These are phyloP conservation scores for Aphelenchoides fujianensis DNA, from an alignment of 1,140 invertebrate genomes.

Conservation along the genomic window DNA sequence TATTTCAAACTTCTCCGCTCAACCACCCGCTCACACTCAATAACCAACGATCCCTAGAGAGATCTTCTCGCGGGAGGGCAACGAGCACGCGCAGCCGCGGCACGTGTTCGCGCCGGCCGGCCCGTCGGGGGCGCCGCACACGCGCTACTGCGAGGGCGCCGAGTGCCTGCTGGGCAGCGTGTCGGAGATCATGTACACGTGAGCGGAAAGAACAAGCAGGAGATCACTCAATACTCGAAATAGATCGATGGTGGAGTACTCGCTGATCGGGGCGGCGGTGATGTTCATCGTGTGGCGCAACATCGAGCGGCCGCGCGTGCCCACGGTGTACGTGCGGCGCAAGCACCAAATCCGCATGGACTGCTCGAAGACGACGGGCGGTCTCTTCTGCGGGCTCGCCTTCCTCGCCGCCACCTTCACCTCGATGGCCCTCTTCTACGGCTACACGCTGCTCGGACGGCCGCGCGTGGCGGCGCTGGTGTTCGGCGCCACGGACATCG, in stretches of 20 bases:
- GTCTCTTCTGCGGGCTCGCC: conserved; percentile 54
- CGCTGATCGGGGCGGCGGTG: conserved; percentile 89
- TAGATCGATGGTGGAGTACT: conserved; percentile 95
- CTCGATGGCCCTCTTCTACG: conserved; percentile 61
- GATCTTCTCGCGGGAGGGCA: conserved; percentile 3
- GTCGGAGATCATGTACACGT: conserved; percentile 85
- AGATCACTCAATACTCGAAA: conserved; percentile 84
- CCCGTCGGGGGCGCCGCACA: conserved; percentile 16
- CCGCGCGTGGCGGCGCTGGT: conserved; percentile 49
- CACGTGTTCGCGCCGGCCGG: conserved; percentile 3
- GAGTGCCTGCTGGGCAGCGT: conserved; percentile 67
- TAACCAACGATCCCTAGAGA: neutral
- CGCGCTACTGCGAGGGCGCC: conserved; percentile 43
- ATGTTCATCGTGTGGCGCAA: conserved; percentile 97
- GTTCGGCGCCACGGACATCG: conserved; percentile 58
- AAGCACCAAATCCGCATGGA: conserved; percentile 60
- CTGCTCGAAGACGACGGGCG: conserved; percentile 57
- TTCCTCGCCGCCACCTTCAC: conserved; percentile 60
- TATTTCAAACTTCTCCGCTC: conserved; percentile 20
- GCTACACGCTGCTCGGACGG: conserved; percentile 48
- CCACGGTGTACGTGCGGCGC: conserved; percentile 34
- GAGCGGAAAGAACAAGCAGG: conserved; percentile 71
- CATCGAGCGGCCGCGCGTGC: conserved; percentile 65
- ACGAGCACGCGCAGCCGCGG: neutral
- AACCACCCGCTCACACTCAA: conserved; percentile 62